Evolutionary conservation across 2,797 vertebrate genomes (phyloP).

Genomic region (Enteromius paludinosus): DNA sequence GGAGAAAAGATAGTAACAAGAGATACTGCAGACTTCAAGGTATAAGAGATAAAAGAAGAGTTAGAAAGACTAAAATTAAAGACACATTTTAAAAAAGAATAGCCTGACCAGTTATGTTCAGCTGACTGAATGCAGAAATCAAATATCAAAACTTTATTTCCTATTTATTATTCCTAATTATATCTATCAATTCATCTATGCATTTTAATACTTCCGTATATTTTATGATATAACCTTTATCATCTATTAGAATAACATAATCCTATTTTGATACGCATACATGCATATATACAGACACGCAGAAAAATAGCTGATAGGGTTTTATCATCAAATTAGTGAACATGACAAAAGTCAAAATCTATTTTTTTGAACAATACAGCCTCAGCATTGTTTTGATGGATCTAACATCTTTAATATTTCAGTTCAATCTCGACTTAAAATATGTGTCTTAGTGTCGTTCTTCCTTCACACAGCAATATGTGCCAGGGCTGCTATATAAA

Average conservation of each 20-base stretch:
- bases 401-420: conserved; percentile 9
- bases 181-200: no score
- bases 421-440: conserved; percentile 20
- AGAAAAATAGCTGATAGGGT: no score
- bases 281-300: no score
- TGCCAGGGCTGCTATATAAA: conserved; percentile 45
- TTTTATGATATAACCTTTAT: no score
- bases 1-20: not conserved
- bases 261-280: no score
- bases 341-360: not conserved
- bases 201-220: no score
- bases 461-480: conserved; percentile 26
- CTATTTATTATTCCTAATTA: not conserved
- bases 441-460: not conserved
- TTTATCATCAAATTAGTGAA: not conserved
- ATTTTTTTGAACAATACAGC: not conserved
- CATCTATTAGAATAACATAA: not conserved
- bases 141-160: not conserved
- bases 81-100: not conserved
- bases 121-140: not conserved
- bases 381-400: not conserved
- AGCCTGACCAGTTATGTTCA: not conserved
- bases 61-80: not conserved
- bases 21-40: not conserved
- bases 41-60: not conserved